These are phyloP conservation scores for Enteromius paludinosus DNA, from an alignment of 2,797 vertebrate genomes.

Conservation along the genomic window DNA sequence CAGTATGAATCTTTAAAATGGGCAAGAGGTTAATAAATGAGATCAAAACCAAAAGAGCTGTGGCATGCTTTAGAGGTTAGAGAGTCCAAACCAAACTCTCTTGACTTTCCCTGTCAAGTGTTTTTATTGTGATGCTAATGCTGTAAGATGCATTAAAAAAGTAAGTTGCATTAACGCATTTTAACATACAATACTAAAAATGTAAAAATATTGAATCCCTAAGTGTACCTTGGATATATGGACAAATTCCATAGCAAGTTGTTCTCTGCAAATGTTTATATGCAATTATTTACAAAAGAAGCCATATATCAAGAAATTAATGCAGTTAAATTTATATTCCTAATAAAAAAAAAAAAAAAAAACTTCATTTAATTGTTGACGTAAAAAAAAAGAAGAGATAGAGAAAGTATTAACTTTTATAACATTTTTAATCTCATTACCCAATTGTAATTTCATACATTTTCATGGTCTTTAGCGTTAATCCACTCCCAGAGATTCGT, in stretches of 20 bases:
- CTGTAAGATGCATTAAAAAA: background rate
- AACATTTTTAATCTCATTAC: slow-evolving; percentile 16
- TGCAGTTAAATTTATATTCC: background rate
- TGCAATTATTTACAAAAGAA: background rate
- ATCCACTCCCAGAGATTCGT: slow-evolving; percentile 49
- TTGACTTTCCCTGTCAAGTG: background rate
- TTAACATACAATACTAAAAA: background rate
- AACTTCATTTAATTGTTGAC: background rate
- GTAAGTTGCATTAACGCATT: background rate
- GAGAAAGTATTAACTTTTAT: slow-evolving; percentile 19
- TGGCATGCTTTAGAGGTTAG: background rate
- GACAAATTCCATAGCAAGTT: background rate
- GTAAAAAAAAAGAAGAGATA: background rate
- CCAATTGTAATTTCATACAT: slow-evolving; percentile 43
- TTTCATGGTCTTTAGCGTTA: slow-evolving; percentile 46
- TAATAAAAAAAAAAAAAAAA: background rate
- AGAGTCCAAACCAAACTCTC: background rate
- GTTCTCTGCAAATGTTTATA: background rate
- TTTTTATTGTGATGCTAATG: background rate
- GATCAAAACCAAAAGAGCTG: background rate
- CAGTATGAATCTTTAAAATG: slow-evolving; percentile 12
- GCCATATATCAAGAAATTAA: background rate
- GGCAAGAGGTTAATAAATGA: slow-evolving; percentile 6
- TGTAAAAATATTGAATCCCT: background rate
- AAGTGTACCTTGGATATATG: background rate